Base-by-base conservation (phyloP, 2,113 vertebrate genomes). In the Sakesphorus luctuosus region DNA sequence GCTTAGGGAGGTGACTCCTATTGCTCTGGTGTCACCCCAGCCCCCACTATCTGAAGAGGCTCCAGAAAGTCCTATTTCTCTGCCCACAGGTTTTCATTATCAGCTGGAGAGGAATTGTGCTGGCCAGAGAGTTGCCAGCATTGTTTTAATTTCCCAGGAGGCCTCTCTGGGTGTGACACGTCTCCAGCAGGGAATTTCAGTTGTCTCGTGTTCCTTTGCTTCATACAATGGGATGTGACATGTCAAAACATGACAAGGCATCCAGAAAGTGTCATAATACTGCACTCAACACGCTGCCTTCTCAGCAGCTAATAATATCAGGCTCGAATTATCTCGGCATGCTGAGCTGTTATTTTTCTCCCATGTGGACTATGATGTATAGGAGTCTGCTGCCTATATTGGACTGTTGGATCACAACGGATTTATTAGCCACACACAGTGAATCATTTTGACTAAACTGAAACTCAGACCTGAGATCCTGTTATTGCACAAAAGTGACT, bases 121-220 rank as follows among this genome's bases (percentile, higher is more conserved):
- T 56, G 96, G 91, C 69, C 89, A 55, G 80, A 83, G 87, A 49
- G 61, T 55, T 13, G 7, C 76, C 69, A 62, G 69, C 66, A 11
- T n/a, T 20, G 80, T 44, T 95, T 91, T 97, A 83, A 96, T 96
- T 97, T 97, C 96, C 96, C 96, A 66, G 69, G 96, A 87, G 96
- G 78, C 47, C n/a, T n/a, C 71, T 93, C 52, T 14, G 25, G 61
- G 73, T 62, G 79, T 85, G 92, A 89, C 84, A 44, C 7, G n/a
- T 83, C 90, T 87, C 33, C 71, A 33, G 83, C 21, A 1, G 49
- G 80, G 63, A 66, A 55, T 73, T 87, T 52, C 66, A 56, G 68
- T 24, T 84, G 52, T 86, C 87, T 92, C 6, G 0, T 52, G 78
- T 85, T 62, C 16, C 93, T 87, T 81, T 21, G 38, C 78, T 84